Base-by-base conservation (phyloP, 2,113 vertebrate species). In the Ginglymostoma cirratum region DNA sequence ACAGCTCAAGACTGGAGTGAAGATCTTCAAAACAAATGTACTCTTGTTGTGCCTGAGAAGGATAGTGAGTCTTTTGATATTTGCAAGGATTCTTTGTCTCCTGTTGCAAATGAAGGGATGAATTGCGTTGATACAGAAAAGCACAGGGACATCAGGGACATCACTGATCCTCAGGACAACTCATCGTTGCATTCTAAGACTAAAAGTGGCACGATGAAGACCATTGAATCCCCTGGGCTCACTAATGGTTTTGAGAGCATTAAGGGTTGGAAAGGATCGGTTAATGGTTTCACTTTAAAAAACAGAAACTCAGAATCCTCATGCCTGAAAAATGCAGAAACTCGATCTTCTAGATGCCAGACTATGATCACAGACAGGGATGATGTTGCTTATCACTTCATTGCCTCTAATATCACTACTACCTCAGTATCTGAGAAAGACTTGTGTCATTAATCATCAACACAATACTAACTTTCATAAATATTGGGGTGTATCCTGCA, bases 191-290 rank as follows among this genome's bases (percentile, higher is more conserved):
- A 38, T 93, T 93, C 34, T 93, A 66, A 66, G 66, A 70, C 45
- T 48, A 48, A 76, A 72, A 70, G 52, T 61, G 61, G 45, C 66
- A 95, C 45, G 87, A 10, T 78, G 65, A 97, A 96, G 95, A 96
- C 97, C 0, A 89, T 96, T 89, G 96, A 96, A 83, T 96, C 92
- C 96, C 96, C 0, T 67, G 97, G 97, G 96, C 97, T 98, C 24
- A 97, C 98, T 96, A 98, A 98, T n/a, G 98, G 98, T 96, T 98
- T 98, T 97, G 98, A 98, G 96, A 96, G 97, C 97, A 89, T 85
- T 0, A 55, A 95, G 61, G 96, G 96, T 86, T 72, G 69, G 94
- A 69, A 95, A 76, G 70, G 94, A 24, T 95, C 94, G 34, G 42
- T 72, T 72, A 95, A 70, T 72, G 94, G 94, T 70, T 95, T 95